Base-by-base conservation (phyloP, 2,797 vertebrate genomes). In the Leptoclinus maculatus region DNA sequence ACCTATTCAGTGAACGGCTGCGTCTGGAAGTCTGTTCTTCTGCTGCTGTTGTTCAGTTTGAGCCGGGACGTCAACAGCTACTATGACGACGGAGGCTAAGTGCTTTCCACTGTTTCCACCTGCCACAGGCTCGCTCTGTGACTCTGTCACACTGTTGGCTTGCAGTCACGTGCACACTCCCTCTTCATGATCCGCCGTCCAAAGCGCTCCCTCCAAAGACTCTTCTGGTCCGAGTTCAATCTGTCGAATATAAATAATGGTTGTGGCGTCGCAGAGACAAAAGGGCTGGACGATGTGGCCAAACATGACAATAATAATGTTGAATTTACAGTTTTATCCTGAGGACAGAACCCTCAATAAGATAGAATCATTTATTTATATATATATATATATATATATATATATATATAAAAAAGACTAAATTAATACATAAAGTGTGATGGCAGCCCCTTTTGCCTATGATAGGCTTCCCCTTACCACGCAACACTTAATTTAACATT, bases 31-130 rank as follows among this genome's bases (percentile, higher is more conserved):
- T 66, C 64, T 68, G 70, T 49, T 76, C 69, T 67, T 0, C 29
- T 29, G 5, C 74, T 51, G 25, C 65, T 53, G 74, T 66, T 70
- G 23, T 62, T 53, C 38, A 57, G 53, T 76, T 65, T 25, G 49
- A 80, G 63, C 65, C 3, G 19, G 17, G 63, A 79, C 66, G 79
- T 88, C 89, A 85, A 59, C 88, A 84, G 87, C 81, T 74, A 14
- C 49, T 54, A 19, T 49, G 78, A 27, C 59, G 29, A 76, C n/a
- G 5, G 51, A 60, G 36, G 49, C 69, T 85, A 84, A 92, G 91
- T 88, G 87, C 83, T 89, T 91, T 92, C 62, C 70, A 54, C 78
- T 90, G 90, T 92, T 92, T 83, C 79, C 85, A 81, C 83, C 83
- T 72, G 65, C 17, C 43, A 23, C 66, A 25, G 38, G 5, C 69